Percentiles rank a stretch among this genome's conserved stretches.
These are phyloP conservation scores for Motacilla tschutschensis DNA, from an alignment of 2,113 vertebrate genomes.

Conservation along the genomic window DNA sequence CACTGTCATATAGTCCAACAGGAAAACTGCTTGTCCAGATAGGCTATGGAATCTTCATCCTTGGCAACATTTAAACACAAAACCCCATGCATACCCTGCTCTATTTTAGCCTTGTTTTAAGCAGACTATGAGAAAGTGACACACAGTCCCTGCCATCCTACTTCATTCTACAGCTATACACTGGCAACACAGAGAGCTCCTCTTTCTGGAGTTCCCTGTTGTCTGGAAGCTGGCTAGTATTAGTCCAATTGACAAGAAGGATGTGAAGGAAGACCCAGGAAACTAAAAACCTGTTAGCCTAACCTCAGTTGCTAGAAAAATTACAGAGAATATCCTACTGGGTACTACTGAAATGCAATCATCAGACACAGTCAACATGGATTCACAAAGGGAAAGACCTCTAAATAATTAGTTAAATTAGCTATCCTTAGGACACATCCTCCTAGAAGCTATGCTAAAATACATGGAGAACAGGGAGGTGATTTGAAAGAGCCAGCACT, in stretches of 20 bases:
- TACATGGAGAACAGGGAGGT: background rate
- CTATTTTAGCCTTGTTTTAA: background rate
- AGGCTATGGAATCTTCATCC: background rate
- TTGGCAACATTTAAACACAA: background rate
- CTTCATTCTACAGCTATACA: background rate
- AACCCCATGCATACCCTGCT: fast-evolving
- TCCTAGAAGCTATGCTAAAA: background rate
- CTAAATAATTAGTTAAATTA: background rate
- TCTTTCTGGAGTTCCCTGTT: background rate
- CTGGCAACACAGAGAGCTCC: background rate
- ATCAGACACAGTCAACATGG: background rate
- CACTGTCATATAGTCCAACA: background rate
- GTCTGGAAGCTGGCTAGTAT: background rate
- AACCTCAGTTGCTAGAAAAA: background rate
- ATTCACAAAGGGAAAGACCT: background rate
- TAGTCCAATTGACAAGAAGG: background rate
- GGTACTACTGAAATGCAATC: background rate
- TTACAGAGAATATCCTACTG: background rate
- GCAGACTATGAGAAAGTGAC: background rate
- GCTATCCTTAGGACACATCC: background rate
- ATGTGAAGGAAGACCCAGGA: background rate
- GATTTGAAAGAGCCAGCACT: background rate
- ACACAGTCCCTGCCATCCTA: background rate
- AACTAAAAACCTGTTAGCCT: background rate
- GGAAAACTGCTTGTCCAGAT: background rate